These are phyloP conservation scores for Polymixis flavicincta DNA, from an alignment of 2,888 invertebrate species.

Conservation along the genomic window DNA sequence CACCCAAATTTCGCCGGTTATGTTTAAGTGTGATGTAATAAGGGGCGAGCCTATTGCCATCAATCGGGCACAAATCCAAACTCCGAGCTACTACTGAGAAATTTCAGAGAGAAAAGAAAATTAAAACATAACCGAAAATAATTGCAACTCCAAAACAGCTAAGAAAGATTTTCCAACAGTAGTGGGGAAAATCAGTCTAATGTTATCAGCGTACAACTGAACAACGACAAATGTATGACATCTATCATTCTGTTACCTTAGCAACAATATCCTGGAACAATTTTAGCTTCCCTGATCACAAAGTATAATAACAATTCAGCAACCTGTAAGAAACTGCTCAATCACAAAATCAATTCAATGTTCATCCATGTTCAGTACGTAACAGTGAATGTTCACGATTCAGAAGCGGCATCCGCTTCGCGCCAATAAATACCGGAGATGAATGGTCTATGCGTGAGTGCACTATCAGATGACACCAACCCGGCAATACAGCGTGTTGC, in stretches of 20 bases:
- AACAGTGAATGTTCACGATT: slow-evolving; percentile 71
- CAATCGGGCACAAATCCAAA: too few species aligned
- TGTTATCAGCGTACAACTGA: not conserved
- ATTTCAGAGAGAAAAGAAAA: not conserved
- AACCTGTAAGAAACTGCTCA: slow-evolving; percentile 53
- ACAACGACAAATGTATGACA: not conserved
- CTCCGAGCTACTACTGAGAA: not conserved
- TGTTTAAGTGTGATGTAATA: too few species aligned
- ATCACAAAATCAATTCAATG: slow-evolving; percentile 57
- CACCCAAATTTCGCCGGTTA: too few species aligned
- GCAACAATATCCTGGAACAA: slow-evolving; percentile 14
- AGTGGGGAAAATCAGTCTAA: not conserved
- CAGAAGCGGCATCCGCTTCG: slow-evolving; percentile 81
- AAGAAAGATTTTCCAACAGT: not conserved
- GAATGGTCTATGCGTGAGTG: slow-evolving; percentile 85
- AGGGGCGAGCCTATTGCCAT: too few species aligned
- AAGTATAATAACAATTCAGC: slow-evolving; percentile 55
- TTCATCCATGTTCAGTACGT: slow-evolving; percentile 53
- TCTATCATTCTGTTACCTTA: slow-evolving; percentile 16
- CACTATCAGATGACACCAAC: slow-evolving; percentile 79
- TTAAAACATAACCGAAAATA: not conserved
- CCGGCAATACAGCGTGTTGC: slow-evolving; percentile 60
- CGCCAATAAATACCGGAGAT: slow-evolving; percentile 81
- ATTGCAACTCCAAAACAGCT: not conserved
- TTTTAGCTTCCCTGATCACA: slow-evolving; percentile 38